phyloP scores from a whole-genome alignment of 2,888 invertebrate genomes.

The Hirtodrosophila histrioides region DNA sequence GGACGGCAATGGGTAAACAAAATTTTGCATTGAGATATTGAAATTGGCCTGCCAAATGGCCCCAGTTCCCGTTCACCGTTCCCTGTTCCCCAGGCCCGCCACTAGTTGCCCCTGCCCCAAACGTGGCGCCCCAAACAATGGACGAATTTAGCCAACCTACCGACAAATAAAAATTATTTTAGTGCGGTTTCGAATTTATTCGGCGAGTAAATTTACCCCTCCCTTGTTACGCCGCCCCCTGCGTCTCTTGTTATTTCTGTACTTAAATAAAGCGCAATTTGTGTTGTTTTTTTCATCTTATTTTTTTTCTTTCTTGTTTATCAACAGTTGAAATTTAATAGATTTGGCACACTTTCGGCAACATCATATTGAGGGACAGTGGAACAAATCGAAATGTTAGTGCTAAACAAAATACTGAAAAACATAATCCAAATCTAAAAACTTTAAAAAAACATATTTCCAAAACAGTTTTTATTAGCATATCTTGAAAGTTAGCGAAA shows the following conservation, averaged over 20 bases:
- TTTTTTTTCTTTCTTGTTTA: constrained; percentile 44
- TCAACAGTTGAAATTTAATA: constrained; percentile 78
- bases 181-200: constrained; percentile 64
- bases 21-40: constrained; percentile 22
- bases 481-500: too few species aligned
- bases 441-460: too few species aligned
- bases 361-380: constrained; percentile 43
- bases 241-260: constrained; percentile 69
- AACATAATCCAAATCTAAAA: too few species aligned
- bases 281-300: constrained; percentile 27
- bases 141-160: constrained; percentile 49
- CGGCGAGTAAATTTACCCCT: constrained; percentile 34
- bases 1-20: constrained; percentile 67
- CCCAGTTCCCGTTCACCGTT: not conserved
- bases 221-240: constrained; percentile 1
- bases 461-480: too few species aligned
- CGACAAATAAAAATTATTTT: constrained; percentile 47
- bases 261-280: constrained; percentile 79
- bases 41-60: not conserved
- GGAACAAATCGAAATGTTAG: constrained; percentile 58
- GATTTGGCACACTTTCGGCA: constrained; percentile 77
- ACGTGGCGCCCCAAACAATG: constrained; percentile 47
- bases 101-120: constrained; percentile 1
- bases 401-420: not conserved
- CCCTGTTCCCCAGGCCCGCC: not conserved